Evolutionary conservation across 2,888 invertebrate species (phyloP), one percentile per base, ranked within the genome.

Genomic region (Drosophila anomalata): DNA sequence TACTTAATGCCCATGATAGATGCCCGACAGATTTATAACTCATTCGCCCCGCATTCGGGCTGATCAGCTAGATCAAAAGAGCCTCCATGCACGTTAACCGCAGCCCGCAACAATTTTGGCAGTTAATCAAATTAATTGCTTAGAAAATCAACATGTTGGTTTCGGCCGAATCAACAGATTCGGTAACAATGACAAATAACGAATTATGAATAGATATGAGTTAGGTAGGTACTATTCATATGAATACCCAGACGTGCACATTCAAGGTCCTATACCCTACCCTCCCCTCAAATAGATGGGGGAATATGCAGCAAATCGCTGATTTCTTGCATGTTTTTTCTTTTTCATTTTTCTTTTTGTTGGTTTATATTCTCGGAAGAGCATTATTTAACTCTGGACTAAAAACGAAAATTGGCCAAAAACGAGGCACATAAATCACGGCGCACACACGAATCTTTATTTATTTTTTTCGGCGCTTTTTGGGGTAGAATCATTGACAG

Each of bases 361-460:
- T 39, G 31, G 72, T 31, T 41, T 60, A 63, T 72, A 82, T 84
- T 84, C 83, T 84, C 70, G 88, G 83, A 84, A 84, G 83, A 77
- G 83, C 88, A 86, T 83, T 88, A 88, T 83, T 83, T 86, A 84
- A 75, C 77, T 86, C 72, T 85, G 82, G 73, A 74, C 88, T 82
- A 85, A 85, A 87, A 85, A 79, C 88, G 86, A 85, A 88, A 88
- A 88, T 85, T 84, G 84, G 88, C 84, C 83, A 88, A 84, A 87
- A 84, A 76, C 88, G 87, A 84, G 80, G 63, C 80, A 80, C 83
- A 85, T 85, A 85, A 85, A 85, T 85, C 84, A 88, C 88, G 56
- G 46, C 50, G 61, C 69, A 74, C 68, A 75, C 63, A 72, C 66
- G 72, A 73, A 63, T 54, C 53, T 73, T 56, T 73, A 65, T 54